Base-by-base conservation (phyloP, 2,888 invertebrate genomes). In the Megastigmus dorsalis region DNA sequence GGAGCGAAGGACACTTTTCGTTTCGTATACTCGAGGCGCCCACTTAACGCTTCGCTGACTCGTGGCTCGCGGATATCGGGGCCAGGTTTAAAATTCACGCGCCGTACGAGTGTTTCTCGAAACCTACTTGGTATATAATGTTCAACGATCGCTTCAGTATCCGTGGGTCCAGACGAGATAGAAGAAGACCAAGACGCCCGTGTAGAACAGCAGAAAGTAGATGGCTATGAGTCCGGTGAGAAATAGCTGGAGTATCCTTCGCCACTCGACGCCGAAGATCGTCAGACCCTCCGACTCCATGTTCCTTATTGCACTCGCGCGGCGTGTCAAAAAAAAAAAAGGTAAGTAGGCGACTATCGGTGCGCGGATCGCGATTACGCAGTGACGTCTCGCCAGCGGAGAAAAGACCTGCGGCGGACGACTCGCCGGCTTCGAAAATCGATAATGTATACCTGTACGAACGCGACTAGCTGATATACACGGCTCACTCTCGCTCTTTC, bases 191-290 rank as follows among this genome's bases (percentile, higher is more conserved):
- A 77, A 74, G 2, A 77, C 76, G 23, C 81, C 86, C 28, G 80
- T 72, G 76, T 88, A 88, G 69, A 87, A 83, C 15, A 86, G 43
- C 26, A 88, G 79, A 80, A 88, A 86, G 76, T 87, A 88, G 68
- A 83, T 81, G 7, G 84, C 84, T 48, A 87, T 76, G 10, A 82
- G 59, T 69, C 83, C 81, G 20, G 86, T 86, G 28, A 84, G 68
- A 45, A 83, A 71, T 28, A 88, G 79, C 65, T 86, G 83, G 52
- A 85, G 45, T 52, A 84, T 78, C 70, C 87, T 80, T 68, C 78
- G 76, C 66, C 62, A 68, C 57, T 79, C 71, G 15, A 66, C 52
- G 13, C 76, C 71, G 18, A 76, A 77, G 15, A 76, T 30, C 43
- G 43, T 54, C 4, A 67, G 9, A 3, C 63, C 70, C 52, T 60